Base-by-base conservation (phyloP, 2,113 vertebrate species). In the Cyprinodon variegatus region DNA sequence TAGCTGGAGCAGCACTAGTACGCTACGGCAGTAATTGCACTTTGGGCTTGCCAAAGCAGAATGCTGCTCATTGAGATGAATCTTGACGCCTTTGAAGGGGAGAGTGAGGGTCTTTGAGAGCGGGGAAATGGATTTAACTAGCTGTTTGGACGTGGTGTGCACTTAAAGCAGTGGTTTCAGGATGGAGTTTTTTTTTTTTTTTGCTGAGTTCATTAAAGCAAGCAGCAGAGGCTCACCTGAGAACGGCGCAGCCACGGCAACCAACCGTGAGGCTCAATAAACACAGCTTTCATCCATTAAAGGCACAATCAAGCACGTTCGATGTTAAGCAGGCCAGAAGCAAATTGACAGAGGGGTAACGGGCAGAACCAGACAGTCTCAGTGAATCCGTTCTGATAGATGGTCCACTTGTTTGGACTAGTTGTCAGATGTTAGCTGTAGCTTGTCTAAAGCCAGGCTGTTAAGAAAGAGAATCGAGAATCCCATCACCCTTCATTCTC, bases 11-110 rank as follows among this genome's bases (percentile, higher is more conserved):
- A 87, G 83, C 81, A 85, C 63, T 86, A 79, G 75, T 82, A 83
- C 57, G 81, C 86, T 87, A 74, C 78, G 77, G 77, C 63, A 36
- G 89, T 89, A 79, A 76, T 81, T 91, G 91, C 87, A 79, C 73
- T 89, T 90, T 83, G 68, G 87, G 88, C 90, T 91, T 90, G 87
- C 88, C 88, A 91, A 93, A 92, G 87, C 90, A 92, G 90, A 84
- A 92, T 89, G 88, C 86, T 93, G 90, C 86, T 92, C 92, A 84
- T 90, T 63, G 59, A 90, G 83, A 90, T 92, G 89, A 93, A 93
- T 92, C 81, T 48, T 92, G 90, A 86, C 65, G 86, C 84, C 91
- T 85, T 90, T 87, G 80, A 86, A 86, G 89, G 92, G 85, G 89
- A 74, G 59, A 29, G 82, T 83, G 89, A 88, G 89, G 85, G 90